Evolutionary conservation across 92 coral and sea anemone genomes (phyloP).

Genomic region (Phenganax stokvisi): DNA sequence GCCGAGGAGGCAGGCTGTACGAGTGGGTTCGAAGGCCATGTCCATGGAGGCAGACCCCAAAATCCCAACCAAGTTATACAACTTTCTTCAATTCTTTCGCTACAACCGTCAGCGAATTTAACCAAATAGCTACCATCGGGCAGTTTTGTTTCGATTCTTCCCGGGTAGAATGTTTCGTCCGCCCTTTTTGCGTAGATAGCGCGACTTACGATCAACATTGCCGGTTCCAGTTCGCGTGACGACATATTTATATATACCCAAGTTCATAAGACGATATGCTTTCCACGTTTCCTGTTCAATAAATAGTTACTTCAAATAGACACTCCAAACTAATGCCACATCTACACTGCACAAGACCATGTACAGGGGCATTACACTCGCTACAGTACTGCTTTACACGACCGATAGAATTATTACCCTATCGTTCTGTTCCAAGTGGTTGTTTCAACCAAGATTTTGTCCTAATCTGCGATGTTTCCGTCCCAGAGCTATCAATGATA

Average conservation of each 20-base stretch:
- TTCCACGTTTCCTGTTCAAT: too few species aligned
- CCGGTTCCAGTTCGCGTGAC: background rate
- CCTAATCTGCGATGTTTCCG: too few species aligned
- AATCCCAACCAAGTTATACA: slow-evolving; percentile 34
- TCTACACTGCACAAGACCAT: too few species aligned
- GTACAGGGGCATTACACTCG: too few species aligned
- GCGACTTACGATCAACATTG: slow-evolving; percentile 20
- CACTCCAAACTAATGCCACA: too few species aligned
- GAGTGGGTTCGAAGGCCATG: slow-evolving; percentile 25
- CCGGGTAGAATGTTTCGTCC: slow-evolving; percentile 25
- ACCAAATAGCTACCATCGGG: slow-evolving; percentile 20
- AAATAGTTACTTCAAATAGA: too few species aligned
- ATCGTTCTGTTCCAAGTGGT: too few species aligned
- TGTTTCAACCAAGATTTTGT: too few species aligned
- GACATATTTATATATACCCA: slow-evolving; percentile 4
- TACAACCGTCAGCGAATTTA: slow-evolving; percentile 17
- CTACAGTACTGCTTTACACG: too few species aligned
- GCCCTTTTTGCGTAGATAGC: slow-evolving; percentile 9
- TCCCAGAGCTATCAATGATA: too few species aligned
- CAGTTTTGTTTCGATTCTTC: background rate
- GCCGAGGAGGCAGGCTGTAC: slow-evolving; percentile 14
- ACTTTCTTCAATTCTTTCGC: slow-evolving; percentile 3
- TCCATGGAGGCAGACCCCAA: slow-evolving; percentile 34
- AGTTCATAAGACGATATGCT: too few species aligned
- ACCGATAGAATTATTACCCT: too few species aligned